phyloP scores from a whole-genome alignment of 2,888 invertebrate species.

The Heliconius cydno region DNA sequence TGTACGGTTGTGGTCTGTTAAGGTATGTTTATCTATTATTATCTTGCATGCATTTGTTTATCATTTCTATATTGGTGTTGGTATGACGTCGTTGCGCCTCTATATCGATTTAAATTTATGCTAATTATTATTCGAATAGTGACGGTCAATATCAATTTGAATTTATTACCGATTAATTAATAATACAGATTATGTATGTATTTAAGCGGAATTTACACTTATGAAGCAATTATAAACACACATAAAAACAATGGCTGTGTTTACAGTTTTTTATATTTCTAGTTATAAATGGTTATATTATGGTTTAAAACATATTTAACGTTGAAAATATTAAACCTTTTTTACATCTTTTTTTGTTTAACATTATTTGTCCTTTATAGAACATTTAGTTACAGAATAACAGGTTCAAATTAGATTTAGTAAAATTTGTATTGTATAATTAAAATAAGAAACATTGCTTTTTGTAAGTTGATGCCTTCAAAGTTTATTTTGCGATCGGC shows the following conservation, averaged over 20 bases:
- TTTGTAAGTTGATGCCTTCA: conserved; percentile 34
- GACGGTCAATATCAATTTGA: conserved; percentile 18
- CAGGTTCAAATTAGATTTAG: conserved; percentile 7
- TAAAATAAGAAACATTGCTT: conserved; percentile 19
- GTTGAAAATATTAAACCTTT: not conserved
- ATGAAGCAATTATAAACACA: not conserved
- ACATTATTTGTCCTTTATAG: not conserved
- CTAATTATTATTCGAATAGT: conserved; percentile 23
- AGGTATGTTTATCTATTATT: conserved; percentile 48
- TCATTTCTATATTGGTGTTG: conserved; percentile 68
- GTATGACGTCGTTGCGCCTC: conserved; percentile 73
- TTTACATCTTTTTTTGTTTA: not conserved
- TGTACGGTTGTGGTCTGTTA: conserved; percentile 63
- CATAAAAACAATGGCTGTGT: conserved; percentile 4
- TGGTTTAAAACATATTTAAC: not conserved
- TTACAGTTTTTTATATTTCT: not conserved
- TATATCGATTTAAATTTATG: conserved; percentile 27
- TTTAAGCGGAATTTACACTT: not conserved
- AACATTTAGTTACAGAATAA: not conserved
- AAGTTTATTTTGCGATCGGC: conserved; percentile 42
- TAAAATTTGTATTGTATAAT: conserved; percentile 1
- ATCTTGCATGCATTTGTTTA: conserved; percentile 52
- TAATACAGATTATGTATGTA: not conserved
- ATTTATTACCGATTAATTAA: not conserved
- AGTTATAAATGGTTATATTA: not conserved